Evolutionary conservation across 2,797 vertebrate genomes (phyloP), one percentile per base, ranked within the genome.

Genomic region (Malacoctenus gilli): DNA sequence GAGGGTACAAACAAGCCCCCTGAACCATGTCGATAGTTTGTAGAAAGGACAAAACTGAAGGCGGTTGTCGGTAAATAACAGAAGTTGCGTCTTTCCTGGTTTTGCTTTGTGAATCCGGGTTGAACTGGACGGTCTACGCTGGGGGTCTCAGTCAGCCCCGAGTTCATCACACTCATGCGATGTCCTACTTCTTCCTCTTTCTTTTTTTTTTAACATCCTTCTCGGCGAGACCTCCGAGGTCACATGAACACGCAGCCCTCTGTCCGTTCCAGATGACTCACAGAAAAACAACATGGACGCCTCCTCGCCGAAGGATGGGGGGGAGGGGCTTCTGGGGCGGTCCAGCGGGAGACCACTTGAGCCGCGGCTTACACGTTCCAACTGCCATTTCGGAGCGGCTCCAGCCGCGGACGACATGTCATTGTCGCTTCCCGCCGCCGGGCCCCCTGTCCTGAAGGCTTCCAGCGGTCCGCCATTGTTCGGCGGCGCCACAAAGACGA

Each of bases 331-430:
- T 57, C 10, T 0, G 18, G 65, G 67, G 41, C n/a, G 2, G 40
- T 58, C 59, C n/a, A 5, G 23, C 13, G 21, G 58, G 68, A 75
- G 46, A 55, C 19, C 50, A 11, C 35, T 80, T 71, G 57, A 84
- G 58, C 66, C 21, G 61, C 48, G n/a, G 80, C 71, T 87, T 85
- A 86, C 82, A 83, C 30, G 58, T 14, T 23, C 72, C 67, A 63
- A 72, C 72, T 64, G 63, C 48, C 43, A 16, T 59, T 72, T 85
- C 59, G 6, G 6, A 8, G 23, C 6, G 25, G 5, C 2, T 55
- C 35, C 59, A 69, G 62, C 48, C 8, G 53, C 37, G 58, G 63
- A 70, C 61, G 49, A 43, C 60, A 50, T 41, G 71, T 68, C 66
- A 43, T 75, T 78, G 68, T 83, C n/a, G n/a, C n/a, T n/a, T 79